Base-by-base conservation (phyloP, 2,113 vertebrate genomes). In the Lepus europaeus region DNA sequence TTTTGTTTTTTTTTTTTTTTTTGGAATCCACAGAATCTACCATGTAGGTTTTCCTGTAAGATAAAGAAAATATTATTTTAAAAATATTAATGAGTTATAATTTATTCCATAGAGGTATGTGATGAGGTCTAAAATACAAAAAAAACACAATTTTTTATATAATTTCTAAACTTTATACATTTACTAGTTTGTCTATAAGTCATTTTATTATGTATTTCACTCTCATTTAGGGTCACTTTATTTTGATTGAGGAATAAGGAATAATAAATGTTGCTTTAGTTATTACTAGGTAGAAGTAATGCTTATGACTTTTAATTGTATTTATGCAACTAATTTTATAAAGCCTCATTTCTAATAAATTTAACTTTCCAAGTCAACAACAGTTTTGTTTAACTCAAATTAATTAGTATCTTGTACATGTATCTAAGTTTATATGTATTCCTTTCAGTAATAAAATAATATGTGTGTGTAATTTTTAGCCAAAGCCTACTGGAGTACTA, bases 401-500 rank as follows among this genome's bases (percentile, higher is more conserved):
- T 64, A 89, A 96, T 77, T 10, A 72, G 0, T 85, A 45, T 61
- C 9, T 92, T 4, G 81, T 86, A 81, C 14, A 20, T 92, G 2
- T 88, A 53, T 89, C 11, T 87, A 77, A 82, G 68, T 89, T 81
- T 36, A 5, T 74, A 93, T 94, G 19, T 81, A 20, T 91, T 56
- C 69, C 25, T 85, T 94, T 94, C 19, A 83, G 39, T 94, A 94
- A 81, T 94, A 94, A 79, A 96, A 84, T 84, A 84, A 97, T 49
- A 6, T 29, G 22, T 20, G 3, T 91, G 7, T 93, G 0, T 97
- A 5, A 72, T 97, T 97, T 96, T 87, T 97, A 99, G 99, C 99
- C 99, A 72, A 99, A 99, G 98, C 98, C 99, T 93, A 98, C 99
- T 2, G 99, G 98, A 53, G 99, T 99, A 74, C 97, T 99, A 93